A percentile compares a stretch with the other conserved stretches of the same genome.
Evolutionary conservation across 2,797 vertebrate species (phyloP).

Genomic region (Notoglanidium macrostoma): DNA sequence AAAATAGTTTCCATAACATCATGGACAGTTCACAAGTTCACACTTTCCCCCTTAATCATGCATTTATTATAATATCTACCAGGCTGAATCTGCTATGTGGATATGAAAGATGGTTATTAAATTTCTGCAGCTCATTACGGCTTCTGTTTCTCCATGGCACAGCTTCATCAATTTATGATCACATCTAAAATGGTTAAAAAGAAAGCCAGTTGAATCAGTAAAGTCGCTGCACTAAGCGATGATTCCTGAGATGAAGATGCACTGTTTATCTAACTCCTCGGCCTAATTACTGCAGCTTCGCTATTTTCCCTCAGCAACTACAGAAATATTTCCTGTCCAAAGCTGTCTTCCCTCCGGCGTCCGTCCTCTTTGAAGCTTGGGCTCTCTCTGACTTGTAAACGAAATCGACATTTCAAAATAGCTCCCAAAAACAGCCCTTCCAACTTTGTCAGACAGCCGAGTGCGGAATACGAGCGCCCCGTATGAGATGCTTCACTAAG

Average conservation of each 20-base stretch:
- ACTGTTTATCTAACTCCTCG: constrained; percentile 62
- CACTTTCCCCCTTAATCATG: neutral
- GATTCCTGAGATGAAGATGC: constrained; percentile 44
- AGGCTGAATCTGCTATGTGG: constrained; percentile 3
- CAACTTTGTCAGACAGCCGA: neutral
- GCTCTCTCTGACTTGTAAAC: constrained; percentile 20
- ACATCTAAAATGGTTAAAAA: neutral
- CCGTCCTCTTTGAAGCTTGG: constrained; percentile 64
- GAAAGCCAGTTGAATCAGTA: neutral
- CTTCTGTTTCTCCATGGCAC: neutral
- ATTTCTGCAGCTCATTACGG: neutral
- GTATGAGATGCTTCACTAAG: constrained; percentile 4
- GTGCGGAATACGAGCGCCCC: neutral
- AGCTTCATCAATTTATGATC: neutral
- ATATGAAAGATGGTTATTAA: neutral
- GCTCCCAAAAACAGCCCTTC: neutral
- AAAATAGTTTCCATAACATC: neutral
- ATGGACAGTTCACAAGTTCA: neutral
- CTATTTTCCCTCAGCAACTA: constrained; percentile 62
- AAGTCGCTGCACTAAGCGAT: neutral
- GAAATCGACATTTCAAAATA: constrained; percentile 40
- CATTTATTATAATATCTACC: neutral
- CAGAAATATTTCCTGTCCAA: constrained; percentile 66
- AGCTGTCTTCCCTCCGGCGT: constrained; percentile 64
- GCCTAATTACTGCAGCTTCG: constrained; percentile 60